phyloP scores from a whole-genome alignment of 1,140 invertebrate genomes.

The Yoshiicerus persimilis region DNA sequence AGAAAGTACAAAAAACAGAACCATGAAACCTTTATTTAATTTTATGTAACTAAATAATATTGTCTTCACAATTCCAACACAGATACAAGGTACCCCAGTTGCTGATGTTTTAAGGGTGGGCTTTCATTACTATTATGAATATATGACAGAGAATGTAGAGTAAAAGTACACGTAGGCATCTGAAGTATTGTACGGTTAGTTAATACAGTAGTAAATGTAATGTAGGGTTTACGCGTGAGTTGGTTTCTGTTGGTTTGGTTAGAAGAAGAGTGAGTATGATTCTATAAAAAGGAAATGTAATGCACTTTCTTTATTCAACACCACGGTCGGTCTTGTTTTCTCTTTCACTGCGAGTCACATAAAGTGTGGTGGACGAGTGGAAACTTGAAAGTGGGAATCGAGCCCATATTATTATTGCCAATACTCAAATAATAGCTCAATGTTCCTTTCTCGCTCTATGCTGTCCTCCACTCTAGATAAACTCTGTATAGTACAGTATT shows the following conservation, averaged over 20 bases:
- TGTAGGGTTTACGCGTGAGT: background rate
- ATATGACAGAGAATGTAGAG: too few relatives aligned
- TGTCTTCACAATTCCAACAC: too few relatives aligned
- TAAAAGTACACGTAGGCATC: too few relatives aligned
- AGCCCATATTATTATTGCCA: background rate
- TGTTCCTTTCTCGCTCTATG: background rate
- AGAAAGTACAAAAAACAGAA: too few relatives aligned
- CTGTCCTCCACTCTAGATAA: too few relatives aligned
- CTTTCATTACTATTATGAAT: too few relatives aligned
- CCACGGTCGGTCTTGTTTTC: background rate
- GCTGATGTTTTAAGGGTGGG: too few relatives aligned
- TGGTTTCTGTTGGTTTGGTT: background rate
- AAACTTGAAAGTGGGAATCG: background rate
- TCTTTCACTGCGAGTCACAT: background rate
- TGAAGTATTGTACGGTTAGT: too few relatives aligned
- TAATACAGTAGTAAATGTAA: background rate
- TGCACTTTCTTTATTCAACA: constrained; percentile 15
- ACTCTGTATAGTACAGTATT: too few relatives aligned
- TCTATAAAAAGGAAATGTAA: background rate
- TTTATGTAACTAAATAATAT: too few relatives aligned
- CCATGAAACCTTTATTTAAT: too few relatives aligned
- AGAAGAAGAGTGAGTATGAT: background rate
- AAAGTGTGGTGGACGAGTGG: background rate
- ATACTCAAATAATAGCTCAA: background rate
- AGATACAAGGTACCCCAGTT: too few relatives aligned